Conservation (phyloP, 2,888 invertebrate genomes). For the Dicycla oo region DNA sequence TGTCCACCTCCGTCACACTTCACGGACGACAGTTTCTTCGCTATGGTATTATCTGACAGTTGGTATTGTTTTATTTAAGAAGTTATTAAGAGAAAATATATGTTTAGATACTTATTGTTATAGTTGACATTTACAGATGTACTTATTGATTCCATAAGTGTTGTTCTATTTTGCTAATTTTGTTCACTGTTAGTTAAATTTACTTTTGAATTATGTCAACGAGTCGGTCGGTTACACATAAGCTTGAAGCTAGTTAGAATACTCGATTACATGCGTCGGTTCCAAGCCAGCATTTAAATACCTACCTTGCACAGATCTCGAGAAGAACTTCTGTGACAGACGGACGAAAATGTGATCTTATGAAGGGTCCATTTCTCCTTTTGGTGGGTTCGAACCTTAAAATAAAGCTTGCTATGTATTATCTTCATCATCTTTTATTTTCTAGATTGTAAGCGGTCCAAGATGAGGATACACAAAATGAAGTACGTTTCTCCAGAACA, state of each 20-base stretch:
- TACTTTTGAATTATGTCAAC: neutral
- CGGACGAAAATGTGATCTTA: no score
- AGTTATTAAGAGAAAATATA: neutral
- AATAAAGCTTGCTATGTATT: neutral
- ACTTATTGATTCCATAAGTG: neutral
- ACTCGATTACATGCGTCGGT: no score
- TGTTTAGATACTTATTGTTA: neutral
- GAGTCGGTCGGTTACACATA: neutral
- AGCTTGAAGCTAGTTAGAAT: no score
- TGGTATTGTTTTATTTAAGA: slow-evolving; percentile 22
- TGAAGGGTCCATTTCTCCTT: neutral
- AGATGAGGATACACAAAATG: slow-evolving; percentile 71
- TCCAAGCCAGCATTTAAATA: no score
- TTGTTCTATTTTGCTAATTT: neutral
- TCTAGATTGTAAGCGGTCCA: slow-evolving; percentile 70
- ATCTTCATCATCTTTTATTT: neutral
- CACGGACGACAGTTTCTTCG: slow-evolving; percentile 56
- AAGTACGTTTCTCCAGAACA: slow-evolving; percentile 62
- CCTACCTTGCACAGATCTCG: neutral
- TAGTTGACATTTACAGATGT: neutral
- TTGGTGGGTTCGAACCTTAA: neutral
- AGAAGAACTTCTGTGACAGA: neutral
- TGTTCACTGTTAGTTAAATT: neutral
- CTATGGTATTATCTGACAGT: slow-evolving; percentile 64
- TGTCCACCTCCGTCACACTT: slow-evolving; percentile 70